Conservation (phyloP, 2,113 vertebrate species). For the Bagarius yarrelli region DNA sequence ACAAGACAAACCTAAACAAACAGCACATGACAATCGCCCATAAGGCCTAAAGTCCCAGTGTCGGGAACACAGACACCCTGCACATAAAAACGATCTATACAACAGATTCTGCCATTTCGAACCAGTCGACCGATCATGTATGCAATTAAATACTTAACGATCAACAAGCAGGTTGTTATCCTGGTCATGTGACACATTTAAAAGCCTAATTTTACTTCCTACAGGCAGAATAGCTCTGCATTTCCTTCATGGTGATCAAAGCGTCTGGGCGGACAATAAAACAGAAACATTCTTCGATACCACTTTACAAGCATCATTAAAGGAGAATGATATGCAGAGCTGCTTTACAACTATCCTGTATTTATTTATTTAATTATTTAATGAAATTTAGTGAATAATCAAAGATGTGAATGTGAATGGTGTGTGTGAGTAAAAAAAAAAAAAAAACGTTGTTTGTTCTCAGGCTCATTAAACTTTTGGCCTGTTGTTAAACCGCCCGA, state of each 20-base stretch:
- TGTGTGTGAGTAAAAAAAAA: background rate
- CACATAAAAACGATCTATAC: background rate
- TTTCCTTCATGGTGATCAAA: conserved; percentile 5
- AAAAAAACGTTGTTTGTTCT: background rate
- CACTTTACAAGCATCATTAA: conserved; percentile 39
- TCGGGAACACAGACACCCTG: background rate
- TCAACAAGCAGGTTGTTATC: background rate
- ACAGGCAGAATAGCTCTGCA: background rate
- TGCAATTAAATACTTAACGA: background rate
- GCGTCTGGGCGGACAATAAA: conserved; percentile 1
- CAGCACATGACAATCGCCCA: no score
- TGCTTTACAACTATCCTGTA: conserved; percentile 34
- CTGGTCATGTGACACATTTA: conserved; percentile 15
- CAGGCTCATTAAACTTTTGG: conserved; percentile 38
- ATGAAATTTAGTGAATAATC: background rate
- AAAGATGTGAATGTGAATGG: background rate
- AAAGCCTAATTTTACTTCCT: conserved; percentile 11
- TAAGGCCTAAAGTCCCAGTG: no score
- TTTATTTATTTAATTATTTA: conserved; percentile 3
- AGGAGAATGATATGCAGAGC: conserved; percentile 27
- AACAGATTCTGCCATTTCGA: background rate
- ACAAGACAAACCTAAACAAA: no score
- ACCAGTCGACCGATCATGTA: background rate
- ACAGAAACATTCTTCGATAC: conserved; percentile 6
- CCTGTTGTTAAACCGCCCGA: conserved; percentile 36